These are phyloP conservation scores for Labeo rohita DNA, from an alignment of 2,113 vertebrate genomes.

Conservation along the genomic window DNA sequence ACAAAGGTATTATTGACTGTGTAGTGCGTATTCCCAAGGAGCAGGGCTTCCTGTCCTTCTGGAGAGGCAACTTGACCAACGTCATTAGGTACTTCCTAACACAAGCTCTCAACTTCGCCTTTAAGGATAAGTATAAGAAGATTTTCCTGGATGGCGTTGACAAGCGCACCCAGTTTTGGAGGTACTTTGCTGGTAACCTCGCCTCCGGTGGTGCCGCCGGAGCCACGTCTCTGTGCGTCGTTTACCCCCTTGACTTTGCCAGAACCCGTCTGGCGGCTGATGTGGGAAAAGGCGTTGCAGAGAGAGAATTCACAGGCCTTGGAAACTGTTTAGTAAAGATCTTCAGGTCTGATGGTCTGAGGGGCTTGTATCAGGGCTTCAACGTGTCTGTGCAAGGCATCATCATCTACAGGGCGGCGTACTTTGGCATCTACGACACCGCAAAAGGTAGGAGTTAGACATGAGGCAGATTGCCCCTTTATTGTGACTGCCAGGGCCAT, in stretches of 20 bases:
- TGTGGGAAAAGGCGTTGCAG: constrained; percentile 79
- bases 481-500: background rate
- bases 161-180: constrained; percentile 88
- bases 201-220: constrained; percentile 86
- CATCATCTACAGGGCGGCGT: constrained; percentile 95
- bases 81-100: constrained; percentile 92
- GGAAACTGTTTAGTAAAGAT: constrained; percentile 85
- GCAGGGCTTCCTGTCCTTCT: constrained; percentile 87
- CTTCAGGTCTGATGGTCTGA: constrained; percentile 80
- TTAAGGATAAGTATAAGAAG: constrained; percentile 93
- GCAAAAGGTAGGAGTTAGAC: constrained; percentile 82
- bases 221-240: constrained; percentile 87
- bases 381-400: constrained; percentile 92
- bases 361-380: constrained; percentile 87
- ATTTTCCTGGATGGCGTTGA: constrained; percentile 87
- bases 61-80: constrained; percentile 91
- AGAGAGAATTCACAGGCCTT: constrained; percentile 83
- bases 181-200: constrained; percentile 89
- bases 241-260: constrained; percentile 89
- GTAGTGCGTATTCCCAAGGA: constrained; percentile 87
- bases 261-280: constrained; percentile 86
- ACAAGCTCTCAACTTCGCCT: constrained; percentile 91
- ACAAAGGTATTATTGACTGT: constrained; percentile 90
- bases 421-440: constrained; percentile 94
- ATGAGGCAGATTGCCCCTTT: background rate